phyloP scores from a whole-genome alignment of 2,797 vertebrate genomes.

The Melanotaenia nigrans region DNA sequence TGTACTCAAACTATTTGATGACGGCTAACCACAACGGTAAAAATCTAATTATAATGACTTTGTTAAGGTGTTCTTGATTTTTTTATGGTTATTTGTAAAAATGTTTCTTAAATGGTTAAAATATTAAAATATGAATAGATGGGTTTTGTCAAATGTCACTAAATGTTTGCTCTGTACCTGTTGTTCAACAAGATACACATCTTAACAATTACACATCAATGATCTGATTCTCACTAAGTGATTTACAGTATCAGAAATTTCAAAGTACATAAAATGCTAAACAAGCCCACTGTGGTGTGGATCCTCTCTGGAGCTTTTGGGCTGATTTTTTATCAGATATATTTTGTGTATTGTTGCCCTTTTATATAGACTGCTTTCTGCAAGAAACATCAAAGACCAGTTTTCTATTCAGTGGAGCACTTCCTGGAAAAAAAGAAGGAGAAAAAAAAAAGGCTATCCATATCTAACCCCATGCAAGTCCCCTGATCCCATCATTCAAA shows the following conservation, averaged over 20 bases:
- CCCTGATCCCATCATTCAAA: constrained; percentile 84
- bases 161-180: background rate
- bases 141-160: background rate
- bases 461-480: constrained; percentile 74
- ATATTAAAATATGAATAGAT: background rate
- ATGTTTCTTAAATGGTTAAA: background rate
- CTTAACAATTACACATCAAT: constrained; percentile 12
- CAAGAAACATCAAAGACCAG: constrained; percentile 73
- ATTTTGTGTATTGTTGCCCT: constrained; percentile 48
- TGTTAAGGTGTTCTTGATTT: background rate
- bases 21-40: background rate
- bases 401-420: constrained; percentile 70
- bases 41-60: background rate
- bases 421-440: constrained; percentile 52
- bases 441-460: constrained; percentile 65
- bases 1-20: constrained; percentile 6
- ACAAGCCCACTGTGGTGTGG: background rate
- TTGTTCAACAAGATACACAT: constrained; percentile 10
- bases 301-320: background rate
- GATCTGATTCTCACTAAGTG: constrained; percentile 27
- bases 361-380: constrained; percentile 68
- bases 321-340: background rate
- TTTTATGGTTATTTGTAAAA: background rate
- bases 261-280: background rate
- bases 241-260: constrained; percentile 18